Conservation (phyloP, 2,888 invertebrate genomes). For the Drosophila diplacantha region DNA sequence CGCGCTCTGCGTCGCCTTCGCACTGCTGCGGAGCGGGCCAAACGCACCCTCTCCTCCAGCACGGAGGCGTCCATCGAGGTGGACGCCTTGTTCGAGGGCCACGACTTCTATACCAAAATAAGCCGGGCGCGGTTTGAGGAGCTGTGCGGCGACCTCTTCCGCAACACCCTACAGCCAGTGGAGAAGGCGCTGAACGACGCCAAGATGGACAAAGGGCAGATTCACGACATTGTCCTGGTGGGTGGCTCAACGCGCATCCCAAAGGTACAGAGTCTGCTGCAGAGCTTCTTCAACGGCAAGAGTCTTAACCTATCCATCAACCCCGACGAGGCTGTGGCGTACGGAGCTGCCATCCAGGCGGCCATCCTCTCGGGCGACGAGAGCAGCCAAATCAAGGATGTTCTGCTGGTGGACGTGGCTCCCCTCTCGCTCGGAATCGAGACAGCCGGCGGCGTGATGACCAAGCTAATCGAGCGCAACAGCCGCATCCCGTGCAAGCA, state of each 20-base stretch:
- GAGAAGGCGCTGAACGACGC: slow-evolving; percentile 89
- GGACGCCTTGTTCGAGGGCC: slow-evolving; percentile 85
- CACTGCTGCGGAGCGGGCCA: slow-evolving; percentile 88
- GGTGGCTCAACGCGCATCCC: slow-evolving; percentile 90
- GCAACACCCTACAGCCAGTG: slow-evolving; percentile 84
- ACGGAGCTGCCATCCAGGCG: slow-evolving; percentile 87
- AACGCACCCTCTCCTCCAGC: slow-evolving; percentile 86
- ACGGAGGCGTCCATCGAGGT: slow-evolving; percentile 87
- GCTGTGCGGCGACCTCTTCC: slow-evolving; percentile 84
- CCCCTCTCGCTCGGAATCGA: slow-evolving; percentile 86
- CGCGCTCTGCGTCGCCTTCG: slow-evolving; percentile 84
- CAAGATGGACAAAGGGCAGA: slow-evolving; percentile 85
- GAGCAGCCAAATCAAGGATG: slow-evolving; percentile 86
- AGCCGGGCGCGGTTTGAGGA: slow-evolving; percentile 88
- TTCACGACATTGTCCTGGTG: slow-evolving; percentile 88
- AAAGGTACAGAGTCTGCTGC: slow-evolving; percentile 85
- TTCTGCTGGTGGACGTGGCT: slow-evolving; percentile 84
- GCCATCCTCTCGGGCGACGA: slow-evolving; percentile 83
- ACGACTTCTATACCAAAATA: slow-evolving; percentile 85
- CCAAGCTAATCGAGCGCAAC: slow-evolving; percentile 86
- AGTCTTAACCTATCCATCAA: slow-evolving; percentile 86
- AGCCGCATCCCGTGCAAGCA: slow-evolving; percentile 85
- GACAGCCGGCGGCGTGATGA: slow-evolving; percentile 90
- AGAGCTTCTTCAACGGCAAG: slow-evolving; percentile 87
- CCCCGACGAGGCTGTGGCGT: slow-evolving; percentile 89